These are phyloP conservation scores for Thereuonema tuberculata DNA, from an alignment of 1,140 invertebrate species.

Conservation along the genomic window DNA sequence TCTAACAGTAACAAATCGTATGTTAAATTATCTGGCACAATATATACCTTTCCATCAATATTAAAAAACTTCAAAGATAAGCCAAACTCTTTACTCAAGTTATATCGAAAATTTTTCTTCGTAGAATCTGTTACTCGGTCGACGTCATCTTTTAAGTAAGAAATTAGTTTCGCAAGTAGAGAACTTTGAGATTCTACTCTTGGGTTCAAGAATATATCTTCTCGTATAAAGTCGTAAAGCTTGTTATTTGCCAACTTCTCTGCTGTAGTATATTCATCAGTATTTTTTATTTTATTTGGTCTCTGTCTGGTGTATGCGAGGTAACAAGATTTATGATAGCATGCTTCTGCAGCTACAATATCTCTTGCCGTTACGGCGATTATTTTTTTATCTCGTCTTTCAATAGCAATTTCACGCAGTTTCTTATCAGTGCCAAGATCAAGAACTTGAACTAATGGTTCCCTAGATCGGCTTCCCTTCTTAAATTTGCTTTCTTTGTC, in stretches of 20 bases:
- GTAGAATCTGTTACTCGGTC: background rate
- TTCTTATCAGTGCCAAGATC: background rate
- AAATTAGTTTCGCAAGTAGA: background rate
- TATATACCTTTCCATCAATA: background rate
- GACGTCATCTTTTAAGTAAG: background rate
- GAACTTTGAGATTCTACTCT: constrained; percentile 3
- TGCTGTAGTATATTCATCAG: background rate
- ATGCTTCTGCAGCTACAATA: constrained; percentile 9
- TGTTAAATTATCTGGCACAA: constrained; percentile 6
- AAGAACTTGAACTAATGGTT: background rate
- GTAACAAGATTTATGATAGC: constrained; percentile 7
- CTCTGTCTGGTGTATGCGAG: background rate
- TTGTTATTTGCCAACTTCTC: background rate
- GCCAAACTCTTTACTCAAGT: background rate
- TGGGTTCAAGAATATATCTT: background rate
- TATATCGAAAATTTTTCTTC: background rate
- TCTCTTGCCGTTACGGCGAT: constrained; percentile 12
- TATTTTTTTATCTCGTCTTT: constrained; percentile 1
- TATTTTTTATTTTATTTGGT: background rate
- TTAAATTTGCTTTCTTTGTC: background rate
- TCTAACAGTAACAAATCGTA: background rate
- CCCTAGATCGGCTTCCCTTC: background rate
- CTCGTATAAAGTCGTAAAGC: background rate
- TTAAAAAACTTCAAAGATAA: background rate
- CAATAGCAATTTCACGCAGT: background rate